Evolutionary conservation across 2,888 invertebrate species (phyloP), one percentile per base, ranked within the genome.

Genomic region (Cataglyphis altisquamis): DNA sequence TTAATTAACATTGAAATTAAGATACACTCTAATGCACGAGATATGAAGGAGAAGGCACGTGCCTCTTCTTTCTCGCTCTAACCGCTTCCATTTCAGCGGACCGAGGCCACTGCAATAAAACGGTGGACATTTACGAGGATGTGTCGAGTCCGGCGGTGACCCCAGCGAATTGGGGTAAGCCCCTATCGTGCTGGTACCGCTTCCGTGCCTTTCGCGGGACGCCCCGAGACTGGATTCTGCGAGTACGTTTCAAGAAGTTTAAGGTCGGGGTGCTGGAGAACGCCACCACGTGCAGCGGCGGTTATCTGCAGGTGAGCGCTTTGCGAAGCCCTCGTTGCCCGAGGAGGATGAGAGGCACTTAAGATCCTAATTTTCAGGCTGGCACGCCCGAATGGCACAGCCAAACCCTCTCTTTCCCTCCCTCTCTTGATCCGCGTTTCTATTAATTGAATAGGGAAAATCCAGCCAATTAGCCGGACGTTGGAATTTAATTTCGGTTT

Each of bases 121-220:
- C 98, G 15, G 98, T 98, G 90, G 98, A 98, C 93, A 98, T 98
- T 88, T 98, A 98, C 95, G 98, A 98, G 94, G 98, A 98, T 93
- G 98, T 98, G 67, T 97, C 98, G 29, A 98, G 98, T 87, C 98
- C 98, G 41, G 97, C 98, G 89, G 97, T 98, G 94, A 98, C 97
- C 60, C 95, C 97, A 55, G 97, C 97, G 89, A 98, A 97, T 94
- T 97, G 97, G 92, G 98, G 98, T 8, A 97, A 97, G 90, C 98
- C 98, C 4, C 96, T 98, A 95, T 98, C 98, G 86, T 98, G 98
- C 95, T 98, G 97, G 96, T 98, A 98, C 95, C 97, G 98, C 92
- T 98, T 98, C 95, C 96, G 98, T 86, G 97, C 98, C 25, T 97
- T 98, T 91, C 96, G 98, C 87, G 98, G 98, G 4, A 97, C 98